Conservation (phyloP, 2,888 invertebrate genomes). For the Tolmerus cingulatus region DNA sequence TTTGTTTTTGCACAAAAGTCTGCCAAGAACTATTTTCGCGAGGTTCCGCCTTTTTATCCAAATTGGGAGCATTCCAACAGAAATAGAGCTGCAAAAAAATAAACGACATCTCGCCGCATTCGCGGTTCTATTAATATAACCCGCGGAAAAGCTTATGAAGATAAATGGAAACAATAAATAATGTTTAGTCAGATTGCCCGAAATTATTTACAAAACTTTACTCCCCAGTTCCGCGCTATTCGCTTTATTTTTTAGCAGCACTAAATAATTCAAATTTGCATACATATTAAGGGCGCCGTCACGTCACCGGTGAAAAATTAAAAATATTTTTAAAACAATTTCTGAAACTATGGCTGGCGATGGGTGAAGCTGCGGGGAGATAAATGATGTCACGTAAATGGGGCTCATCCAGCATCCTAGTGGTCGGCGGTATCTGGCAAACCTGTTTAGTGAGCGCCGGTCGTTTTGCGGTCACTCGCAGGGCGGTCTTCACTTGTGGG, state of each 20-base stretch:
- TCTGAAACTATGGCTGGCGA: neutral
- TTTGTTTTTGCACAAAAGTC: neutral
- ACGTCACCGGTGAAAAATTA: neutral
- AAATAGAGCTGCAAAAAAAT: neutral
- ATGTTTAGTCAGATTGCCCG: neutral
- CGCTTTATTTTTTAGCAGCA: neutral
- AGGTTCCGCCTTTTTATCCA: neutral
- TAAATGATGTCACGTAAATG: neutral
- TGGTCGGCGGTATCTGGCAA: neutral
- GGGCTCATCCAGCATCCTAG: neutral
- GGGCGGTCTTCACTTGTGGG: neutral
- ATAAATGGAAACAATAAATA: neutral
- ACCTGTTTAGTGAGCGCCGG: neutral
- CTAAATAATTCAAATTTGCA: neutral
- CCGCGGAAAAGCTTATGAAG: neutral
- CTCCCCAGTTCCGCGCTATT: neutral
- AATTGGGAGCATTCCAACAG: neutral
- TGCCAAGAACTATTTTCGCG: neutral
- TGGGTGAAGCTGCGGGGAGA: neutral
- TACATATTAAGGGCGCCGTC: neutral
- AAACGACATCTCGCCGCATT: neutral
- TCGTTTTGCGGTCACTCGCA: neutral
- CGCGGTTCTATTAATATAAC: neutral
- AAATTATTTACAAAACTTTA: neutral
- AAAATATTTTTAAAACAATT: neutral